Conservation (phyloP, 2,113 vertebrate species). For the Castor canadensis region DNA sequence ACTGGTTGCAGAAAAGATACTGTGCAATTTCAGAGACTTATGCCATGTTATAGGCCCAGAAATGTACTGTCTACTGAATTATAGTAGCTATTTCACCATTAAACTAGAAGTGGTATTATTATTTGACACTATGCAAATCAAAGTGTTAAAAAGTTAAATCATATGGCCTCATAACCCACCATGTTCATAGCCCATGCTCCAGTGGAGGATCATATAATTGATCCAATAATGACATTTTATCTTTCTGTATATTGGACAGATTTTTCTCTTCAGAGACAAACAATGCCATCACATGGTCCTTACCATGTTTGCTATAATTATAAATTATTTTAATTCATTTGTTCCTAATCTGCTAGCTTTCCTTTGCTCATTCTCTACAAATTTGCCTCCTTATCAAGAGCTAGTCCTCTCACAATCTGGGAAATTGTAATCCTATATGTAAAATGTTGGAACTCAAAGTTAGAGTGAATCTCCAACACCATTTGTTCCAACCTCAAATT, state of each 20-base stretch:
- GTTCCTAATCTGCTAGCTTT: too few species aligned
- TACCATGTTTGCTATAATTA: not conserved
- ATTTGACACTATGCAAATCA: not conserved
- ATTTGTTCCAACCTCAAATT: not conserved
- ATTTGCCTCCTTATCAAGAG: not conserved
- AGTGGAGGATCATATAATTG: not conserved
- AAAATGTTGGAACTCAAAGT: slow-evolving; percentile 4
- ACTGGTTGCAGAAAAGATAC: not conserved
- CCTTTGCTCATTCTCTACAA: not conserved
- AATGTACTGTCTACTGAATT: not conserved
- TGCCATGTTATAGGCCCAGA: not conserved
- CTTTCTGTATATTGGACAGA: not conserved
- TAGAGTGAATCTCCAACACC: not conserved
- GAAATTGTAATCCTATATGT: not conserved
- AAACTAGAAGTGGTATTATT: not conserved
- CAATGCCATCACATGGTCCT: not conserved
- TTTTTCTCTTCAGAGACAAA: not conserved
- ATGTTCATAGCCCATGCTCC: not conserved
- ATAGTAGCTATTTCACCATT: not conserved
- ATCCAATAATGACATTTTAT: not conserved
- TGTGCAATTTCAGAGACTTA: not conserved
- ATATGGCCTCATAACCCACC: not conserved
- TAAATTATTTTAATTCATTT: too few species aligned
- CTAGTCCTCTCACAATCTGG: not conserved
- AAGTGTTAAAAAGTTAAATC: not conserved